phyloP scores from a whole-genome alignment of 2,797 vertebrate genomes.

The Darevskia nairensis region DNA sequence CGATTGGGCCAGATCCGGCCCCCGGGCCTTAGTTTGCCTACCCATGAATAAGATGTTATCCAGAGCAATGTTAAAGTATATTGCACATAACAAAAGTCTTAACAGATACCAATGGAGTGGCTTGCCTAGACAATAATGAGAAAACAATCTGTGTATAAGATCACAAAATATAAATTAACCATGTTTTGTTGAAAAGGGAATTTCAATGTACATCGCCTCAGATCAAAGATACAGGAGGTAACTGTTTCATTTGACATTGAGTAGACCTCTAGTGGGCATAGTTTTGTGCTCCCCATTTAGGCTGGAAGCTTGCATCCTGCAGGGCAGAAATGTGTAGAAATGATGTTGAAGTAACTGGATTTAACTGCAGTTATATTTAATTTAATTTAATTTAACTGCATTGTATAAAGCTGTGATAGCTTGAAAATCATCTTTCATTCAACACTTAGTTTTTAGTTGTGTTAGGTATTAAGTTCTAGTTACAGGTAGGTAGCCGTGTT shows the following conservation, averaged over 20 bases:
- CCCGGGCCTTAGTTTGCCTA: too few species aligned
- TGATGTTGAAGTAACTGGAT: not conserved
- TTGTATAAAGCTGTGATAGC: not conserved
- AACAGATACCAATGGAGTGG: not conserved
- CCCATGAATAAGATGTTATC: not conserved
- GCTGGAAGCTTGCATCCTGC: not conserved
- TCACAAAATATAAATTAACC: not conserved
- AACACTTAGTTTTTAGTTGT: not conserved
- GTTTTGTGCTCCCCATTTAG: not conserved
- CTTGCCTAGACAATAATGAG: not conserved
- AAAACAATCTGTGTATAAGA: not conserved
- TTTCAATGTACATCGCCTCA: not conserved
- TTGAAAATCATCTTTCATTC: not conserved
- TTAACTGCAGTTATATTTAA: not conserved
- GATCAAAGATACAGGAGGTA: not conserved
- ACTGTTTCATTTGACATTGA: not conserved
- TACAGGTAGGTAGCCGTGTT: too few species aligned
- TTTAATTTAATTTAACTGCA: too few species aligned
- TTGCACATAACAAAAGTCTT: not conserved
- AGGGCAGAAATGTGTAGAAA: not conserved
- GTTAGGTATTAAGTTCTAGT: not conserved
- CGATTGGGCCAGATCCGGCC: too few species aligned
- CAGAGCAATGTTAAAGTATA: not conserved
- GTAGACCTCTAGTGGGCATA: not conserved
- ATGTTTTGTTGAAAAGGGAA: not conserved